A percentile compares a stretch with the other conserved stretches of the same genome.
phyloP scores from a whole-genome alignment of 2,797 vertebrate genomes.

The Tauraco hartlaubi region DNA sequence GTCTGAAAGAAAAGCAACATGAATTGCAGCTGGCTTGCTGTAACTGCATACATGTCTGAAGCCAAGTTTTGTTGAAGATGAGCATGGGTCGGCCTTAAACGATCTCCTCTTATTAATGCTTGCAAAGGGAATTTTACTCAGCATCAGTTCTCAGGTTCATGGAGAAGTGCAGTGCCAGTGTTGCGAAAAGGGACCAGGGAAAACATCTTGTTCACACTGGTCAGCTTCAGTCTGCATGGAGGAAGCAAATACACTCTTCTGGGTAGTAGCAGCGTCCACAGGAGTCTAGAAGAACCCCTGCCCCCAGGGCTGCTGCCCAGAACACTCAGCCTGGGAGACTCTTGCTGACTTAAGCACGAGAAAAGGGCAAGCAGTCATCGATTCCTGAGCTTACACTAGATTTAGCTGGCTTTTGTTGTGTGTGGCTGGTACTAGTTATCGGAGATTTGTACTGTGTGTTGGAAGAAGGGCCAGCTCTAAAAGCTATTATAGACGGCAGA shows the following conservation, averaged over 20 bases:
- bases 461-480: constrained; percentile 59
- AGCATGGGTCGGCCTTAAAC: neutral
- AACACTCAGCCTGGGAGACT: fast-evolving
- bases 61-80: neutral
- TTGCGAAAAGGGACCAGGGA: neutral
- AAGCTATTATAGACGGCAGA: constrained; percentile 56
- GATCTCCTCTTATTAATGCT: neutral
- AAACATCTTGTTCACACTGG: neutral
- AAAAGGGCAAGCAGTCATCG: neutral
- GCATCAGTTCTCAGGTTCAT: neutral
- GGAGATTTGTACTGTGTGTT: constrained; percentile 62
- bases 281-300: neutral
- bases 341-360: neutral
- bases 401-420: constrained; percentile 44
- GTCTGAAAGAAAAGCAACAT: neutral
- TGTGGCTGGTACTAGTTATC: constrained; percentile 63
- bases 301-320: neutral
- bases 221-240: neutral
- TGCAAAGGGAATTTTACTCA: neutral
- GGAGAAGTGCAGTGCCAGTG: neutral
- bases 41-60: neutral
- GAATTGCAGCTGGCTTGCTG: neutral
- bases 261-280: neutral
- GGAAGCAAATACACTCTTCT: neutral
- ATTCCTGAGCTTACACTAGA: constrained; percentile 13